A percentile compares a stretch with the other conserved stretches of the same genome.
These are phyloP conservation scores for Salminus brasiliensis DNA, from an alignment of 2,113 vertebrate genomes.

Conservation along the genomic window DNA sequence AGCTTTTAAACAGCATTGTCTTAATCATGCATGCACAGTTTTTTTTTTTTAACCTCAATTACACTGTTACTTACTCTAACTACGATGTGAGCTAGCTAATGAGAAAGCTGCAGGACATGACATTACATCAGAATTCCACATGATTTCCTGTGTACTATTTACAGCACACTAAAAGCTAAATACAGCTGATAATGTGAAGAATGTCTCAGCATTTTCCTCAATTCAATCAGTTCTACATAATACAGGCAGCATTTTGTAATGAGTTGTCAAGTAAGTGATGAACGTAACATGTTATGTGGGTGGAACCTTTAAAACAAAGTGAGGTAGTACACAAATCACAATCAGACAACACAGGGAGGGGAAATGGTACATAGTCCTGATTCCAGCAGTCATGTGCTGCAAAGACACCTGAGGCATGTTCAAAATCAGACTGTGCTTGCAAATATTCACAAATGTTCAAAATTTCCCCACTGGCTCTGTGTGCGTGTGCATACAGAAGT, in stretches of 20 bases:
- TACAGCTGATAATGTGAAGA: neutral
- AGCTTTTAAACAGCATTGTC: no score
- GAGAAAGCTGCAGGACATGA: neutral
- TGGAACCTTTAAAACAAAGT: no score
- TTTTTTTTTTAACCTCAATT: neutral
- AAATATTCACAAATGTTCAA: neutral
- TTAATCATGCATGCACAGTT: neutral
- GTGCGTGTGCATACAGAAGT: no score
- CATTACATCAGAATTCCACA: neutral
- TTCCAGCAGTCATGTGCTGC: neutral
- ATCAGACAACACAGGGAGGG: neutral
- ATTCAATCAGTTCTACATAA: neutral
- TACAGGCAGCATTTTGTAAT: neutral
- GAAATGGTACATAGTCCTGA: neutral
- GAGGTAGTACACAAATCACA: neutral
- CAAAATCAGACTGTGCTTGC: neutral
- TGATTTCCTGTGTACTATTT: neutral
- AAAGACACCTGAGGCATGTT: conserved; percentile 20
- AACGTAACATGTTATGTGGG: neutral
- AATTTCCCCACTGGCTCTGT: neutral
- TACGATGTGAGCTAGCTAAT: no score
- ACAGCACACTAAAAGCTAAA: neutral
- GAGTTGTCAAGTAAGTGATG: neutral
- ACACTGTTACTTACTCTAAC: neutral
- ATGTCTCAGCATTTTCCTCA: neutral